phyloP scores from a whole-genome alignment of 2,888 invertebrate species.

The Agrochola lychnidis region DNA sequence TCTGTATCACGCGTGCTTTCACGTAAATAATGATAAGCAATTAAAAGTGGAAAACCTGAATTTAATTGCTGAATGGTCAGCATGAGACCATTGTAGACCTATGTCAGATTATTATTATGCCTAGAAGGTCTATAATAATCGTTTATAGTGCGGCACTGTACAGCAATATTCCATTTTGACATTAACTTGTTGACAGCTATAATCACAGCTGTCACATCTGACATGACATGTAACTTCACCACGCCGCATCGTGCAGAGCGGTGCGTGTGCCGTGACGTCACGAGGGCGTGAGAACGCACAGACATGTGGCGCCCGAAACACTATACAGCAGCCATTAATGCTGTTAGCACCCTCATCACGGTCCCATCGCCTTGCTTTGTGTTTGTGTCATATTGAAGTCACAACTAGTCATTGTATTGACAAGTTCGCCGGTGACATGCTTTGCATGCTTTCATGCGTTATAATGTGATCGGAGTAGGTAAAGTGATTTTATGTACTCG shows the following conservation, averaged over 20 bases:
- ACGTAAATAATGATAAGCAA: conserved; percentile 7
- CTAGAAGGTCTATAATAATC: conserved; percentile 4
- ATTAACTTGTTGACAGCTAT: neutral
- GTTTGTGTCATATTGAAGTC: neutral
- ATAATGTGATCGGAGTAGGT: too few relatives aligned
- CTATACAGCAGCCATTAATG: neutral
- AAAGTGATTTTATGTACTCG: too few relatives aligned
- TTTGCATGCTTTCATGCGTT: neutral
- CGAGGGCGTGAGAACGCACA: conserved; percentile 16
- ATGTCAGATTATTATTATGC: neutral
- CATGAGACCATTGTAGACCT: too few relatives aligned
- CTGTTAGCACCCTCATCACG: neutral
- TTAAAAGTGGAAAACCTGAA: neutral
- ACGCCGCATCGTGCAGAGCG: neutral
- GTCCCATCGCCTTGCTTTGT: conserved; percentile 4
- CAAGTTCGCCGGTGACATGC: neutral
- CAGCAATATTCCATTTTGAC: conserved; percentile 19
- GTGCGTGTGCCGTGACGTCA: conserved; percentile 6
- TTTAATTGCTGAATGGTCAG: neutral
- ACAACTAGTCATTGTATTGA: neutral
- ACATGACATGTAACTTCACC: neutral
- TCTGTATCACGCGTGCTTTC: conserved; percentile 2
- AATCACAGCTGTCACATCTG: neutral
- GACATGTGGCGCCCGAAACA: conserved; percentile 31
- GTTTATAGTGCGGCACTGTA: conserved; percentile 4